Evolutionary conservation across 1,140 invertebrate species (phyloP).

Genomic region (Agraylea sexmaculata): DNA sequence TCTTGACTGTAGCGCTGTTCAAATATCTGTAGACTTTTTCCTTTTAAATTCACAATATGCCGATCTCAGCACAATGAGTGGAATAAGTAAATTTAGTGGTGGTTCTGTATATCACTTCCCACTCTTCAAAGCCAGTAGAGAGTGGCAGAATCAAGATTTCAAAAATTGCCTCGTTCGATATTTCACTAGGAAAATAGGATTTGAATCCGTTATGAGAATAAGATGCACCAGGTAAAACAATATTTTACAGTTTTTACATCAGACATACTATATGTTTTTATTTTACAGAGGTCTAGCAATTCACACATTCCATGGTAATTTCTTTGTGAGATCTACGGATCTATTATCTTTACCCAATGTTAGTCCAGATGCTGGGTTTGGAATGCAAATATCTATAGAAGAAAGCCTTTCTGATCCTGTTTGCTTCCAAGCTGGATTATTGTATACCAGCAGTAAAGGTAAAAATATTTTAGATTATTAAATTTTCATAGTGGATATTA

Average conservation of each 20-base stretch:
- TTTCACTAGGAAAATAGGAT: conserved; percentile 92
- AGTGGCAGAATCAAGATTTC: conserved; percentile 60
- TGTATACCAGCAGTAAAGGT: conserved; percentile 98
- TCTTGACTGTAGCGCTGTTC: conserved; percentile 90
- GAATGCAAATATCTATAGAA: conserved; percentile 93
- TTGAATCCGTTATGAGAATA: conserved; percentile 97
- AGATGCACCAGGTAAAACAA: conserved; percentile 68
- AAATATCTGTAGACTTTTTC: conserved; percentile 94
- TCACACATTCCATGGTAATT: conserved; percentile 98
- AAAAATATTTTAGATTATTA: conserved; percentile 14
- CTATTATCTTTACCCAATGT: conserved; percentile 92
- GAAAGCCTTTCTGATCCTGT: conserved; percentile 83
- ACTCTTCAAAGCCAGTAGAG: conserved; percentile 65
- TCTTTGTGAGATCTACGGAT: conserved; percentile 97
- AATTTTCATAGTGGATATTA: background rate
- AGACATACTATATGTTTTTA: background rate
- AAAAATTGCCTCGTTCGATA: conserved; percentile 76
- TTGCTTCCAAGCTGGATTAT: conserved; percentile 94
- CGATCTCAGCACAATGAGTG: conserved; percentile 87
- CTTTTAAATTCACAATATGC: conserved; percentile 85
- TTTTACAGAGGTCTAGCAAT: conserved; percentile 69
- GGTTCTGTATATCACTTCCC: conserved; percentile 91
- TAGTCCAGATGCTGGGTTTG: conserved; percentile 96
- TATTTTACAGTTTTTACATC: background rate
- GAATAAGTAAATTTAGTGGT: conserved; percentile 90